phyloP scores from a whole-genome alignment of 2,113 vertebrate species.

The Hippolais icterina region DNA sequence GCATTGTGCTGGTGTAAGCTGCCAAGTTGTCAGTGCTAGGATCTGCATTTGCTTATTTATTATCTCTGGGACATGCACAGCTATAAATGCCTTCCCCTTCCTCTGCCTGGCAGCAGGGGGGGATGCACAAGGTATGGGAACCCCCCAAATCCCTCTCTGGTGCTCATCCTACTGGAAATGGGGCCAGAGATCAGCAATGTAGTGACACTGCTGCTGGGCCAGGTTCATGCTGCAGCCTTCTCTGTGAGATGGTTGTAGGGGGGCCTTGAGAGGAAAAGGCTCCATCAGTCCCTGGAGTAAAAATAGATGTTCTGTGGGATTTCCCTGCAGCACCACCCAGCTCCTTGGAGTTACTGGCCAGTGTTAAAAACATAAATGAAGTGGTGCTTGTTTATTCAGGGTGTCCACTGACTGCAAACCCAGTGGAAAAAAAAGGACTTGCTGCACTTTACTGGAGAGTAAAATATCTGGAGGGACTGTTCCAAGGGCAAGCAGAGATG shows the following conservation, averaged over 20 bases:
- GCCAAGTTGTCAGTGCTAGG: background rate
- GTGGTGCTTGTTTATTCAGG: background rate
- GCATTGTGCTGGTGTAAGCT: background rate
- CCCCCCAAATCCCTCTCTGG: background rate
- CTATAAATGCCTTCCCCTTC: background rate
- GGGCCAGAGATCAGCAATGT: background rate
- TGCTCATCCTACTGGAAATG: background rate
- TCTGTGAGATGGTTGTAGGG: background rate
- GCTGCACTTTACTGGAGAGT: background rate
- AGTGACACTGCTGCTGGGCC: background rate
- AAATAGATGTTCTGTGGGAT: background rate
- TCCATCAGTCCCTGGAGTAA: background rate
- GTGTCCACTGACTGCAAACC: background rate
- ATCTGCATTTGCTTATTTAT: background rate
- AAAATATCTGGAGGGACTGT: background rate
- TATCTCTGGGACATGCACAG: background rate
- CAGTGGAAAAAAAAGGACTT: background rate
- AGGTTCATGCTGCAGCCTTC: background rate
- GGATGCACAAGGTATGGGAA: rapidly evolving
- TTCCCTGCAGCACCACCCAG: background rate
- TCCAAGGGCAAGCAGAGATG: background rate
- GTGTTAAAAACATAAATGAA: background rate
- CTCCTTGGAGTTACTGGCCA: background rate
- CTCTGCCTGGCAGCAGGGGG: background rate
- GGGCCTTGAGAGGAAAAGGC: background rate